Percentiles rank a stretch among this genome's conserved stretches.
These are phyloP conservation scores for Augochlora pura DNA, from an alignment of 1,140 invertebrate genomes.

Conservation along the genomic window DNA sequence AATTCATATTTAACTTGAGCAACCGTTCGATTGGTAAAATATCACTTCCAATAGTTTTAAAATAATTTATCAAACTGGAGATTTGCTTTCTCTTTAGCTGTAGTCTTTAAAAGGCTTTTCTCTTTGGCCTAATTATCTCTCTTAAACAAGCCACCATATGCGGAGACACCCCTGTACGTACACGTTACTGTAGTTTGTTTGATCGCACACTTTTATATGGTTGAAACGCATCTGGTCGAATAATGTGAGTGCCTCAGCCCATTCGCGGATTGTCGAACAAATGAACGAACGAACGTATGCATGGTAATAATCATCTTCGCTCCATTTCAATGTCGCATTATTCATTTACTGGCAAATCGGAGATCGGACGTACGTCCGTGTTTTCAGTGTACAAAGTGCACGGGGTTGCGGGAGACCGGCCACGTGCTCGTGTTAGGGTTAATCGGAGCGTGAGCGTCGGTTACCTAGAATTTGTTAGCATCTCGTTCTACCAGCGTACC, in stretches of 20 bases:
- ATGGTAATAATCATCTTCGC: constrained; percentile 2
- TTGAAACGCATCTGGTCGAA: background rate
- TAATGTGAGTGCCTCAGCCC: constrained; percentile 18
- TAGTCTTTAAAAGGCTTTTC: too few species aligned
- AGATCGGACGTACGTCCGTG: background rate
- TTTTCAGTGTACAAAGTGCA: constrained; percentile 14
- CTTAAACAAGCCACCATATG: too few species aligned
- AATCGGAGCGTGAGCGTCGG: background rate
- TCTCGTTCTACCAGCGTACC: background rate
- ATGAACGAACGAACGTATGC: background rate
- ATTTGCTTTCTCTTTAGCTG: too few species aligned
- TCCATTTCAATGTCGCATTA: background rate
- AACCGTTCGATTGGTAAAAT: too few species aligned
- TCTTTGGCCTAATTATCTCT: too few species aligned
- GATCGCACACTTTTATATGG: constrained; percentile 12
- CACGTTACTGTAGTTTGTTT: constrained; percentile 2
- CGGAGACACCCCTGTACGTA: background rate
- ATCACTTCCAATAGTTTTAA: too few species aligned
- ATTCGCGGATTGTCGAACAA: background rate
- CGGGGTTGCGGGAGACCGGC: too few species aligned
- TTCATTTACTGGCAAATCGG: background rate
- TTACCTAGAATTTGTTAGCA: constrained; percentile 16
- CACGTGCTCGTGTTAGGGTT: constrained; percentile 5
- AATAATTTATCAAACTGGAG: too few species aligned
- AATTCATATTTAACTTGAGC: too few species aligned